These are phyloP conservation scores for sheep (Ovis aries) DNA, from an alignment of 2,113 vertebrate species.

Conservation along the genomic window ARS-UI_Ramb_v3.0 NC_056054.1:64812001-64812500, in stretches of 20 bases:
- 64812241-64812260: background rate
- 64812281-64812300: background rate
- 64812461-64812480: background rate
- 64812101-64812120: background rate
- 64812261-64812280: background rate
- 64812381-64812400: conserved; percentile 64
- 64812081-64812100: background rate
- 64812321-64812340: conserved; percentile 47
- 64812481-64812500: background rate
- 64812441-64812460: background rate
- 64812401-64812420: no score
- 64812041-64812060: background rate
- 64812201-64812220: background rate
- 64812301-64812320: conserved; percentile 56
- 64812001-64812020: background rate
- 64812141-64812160: background rate
- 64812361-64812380: conserved; percentile 55
- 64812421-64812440: no score
- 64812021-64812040: background rate
- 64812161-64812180: background rate
- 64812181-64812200: background rate
- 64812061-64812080: background rate
- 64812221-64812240: background rate
- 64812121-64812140: background rate
- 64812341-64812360: conserved; percentile 54